Evolutionary conservation across 2,888 invertebrate species (phyloP).

Genomic region (Limenitis arthemis): DNA sequence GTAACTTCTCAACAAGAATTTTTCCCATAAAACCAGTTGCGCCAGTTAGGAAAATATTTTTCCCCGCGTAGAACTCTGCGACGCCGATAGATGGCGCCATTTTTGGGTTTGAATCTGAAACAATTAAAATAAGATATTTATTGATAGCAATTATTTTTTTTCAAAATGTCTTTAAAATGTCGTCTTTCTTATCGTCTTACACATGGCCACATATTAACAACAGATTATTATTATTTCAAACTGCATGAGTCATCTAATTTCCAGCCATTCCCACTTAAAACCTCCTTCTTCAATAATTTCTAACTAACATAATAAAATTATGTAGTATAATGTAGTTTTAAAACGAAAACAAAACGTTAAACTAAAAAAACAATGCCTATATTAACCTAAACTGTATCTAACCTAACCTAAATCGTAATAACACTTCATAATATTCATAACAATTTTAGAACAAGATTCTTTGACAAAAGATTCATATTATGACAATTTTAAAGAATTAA

Average conservation of each 20-base stretch:
- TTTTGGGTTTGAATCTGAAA: conserved; percentile 8
- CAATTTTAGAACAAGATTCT: too few species aligned
- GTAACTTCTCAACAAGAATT: conserved; percentile 83
- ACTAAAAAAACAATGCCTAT: too few species aligned
- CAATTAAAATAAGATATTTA: background rate
- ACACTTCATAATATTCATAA: too few species aligned
- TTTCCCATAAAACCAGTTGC: conserved; percentile 91
- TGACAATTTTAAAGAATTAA: too few species aligned
- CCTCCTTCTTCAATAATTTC: too few species aligned
- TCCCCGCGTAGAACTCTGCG: conserved; percentile 70
- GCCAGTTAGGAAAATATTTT: conserved; percentile 83
- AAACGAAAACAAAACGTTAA: too few species aligned
- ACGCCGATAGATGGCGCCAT: conserved; percentile 52
- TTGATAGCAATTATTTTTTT: background rate
- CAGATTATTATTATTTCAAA: background rate
- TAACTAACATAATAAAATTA: background rate
- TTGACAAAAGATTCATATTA: too few species aligned
- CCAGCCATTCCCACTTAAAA: too few species aligned
- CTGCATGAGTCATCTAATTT: too few species aligned
- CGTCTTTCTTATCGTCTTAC: background rate
- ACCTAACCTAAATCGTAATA: too few species aligned
- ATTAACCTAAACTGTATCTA: too few species aligned
- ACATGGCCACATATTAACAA: background rate
- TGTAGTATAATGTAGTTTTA: background rate
- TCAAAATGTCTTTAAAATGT: background rate